These are phyloP conservation scores for Setipinna tenuifilis DNA, from an alignment of 2,797 vertebrate species.

Conservation along the genomic window DNA sequence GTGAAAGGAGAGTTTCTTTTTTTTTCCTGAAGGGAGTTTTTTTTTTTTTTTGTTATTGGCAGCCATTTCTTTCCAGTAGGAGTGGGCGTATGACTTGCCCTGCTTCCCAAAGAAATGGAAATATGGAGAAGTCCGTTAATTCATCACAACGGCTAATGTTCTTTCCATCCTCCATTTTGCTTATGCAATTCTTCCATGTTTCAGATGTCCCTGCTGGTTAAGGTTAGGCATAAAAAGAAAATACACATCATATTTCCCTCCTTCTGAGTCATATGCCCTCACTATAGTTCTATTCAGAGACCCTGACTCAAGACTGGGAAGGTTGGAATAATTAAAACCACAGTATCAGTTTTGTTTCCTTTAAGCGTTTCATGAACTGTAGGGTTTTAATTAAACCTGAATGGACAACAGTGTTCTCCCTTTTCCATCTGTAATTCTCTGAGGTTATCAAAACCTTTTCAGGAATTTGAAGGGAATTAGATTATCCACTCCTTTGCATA, in stretches of 20 bases:
- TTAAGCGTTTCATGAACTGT: background rate
- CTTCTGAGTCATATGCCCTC: slow-evolving; percentile 43
- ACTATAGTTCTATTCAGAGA: slow-evolving; percentile 33
- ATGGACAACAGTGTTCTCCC: slow-evolving; percentile 31
- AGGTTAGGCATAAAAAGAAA: slow-evolving; percentile 29
- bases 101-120: slow-evolving; percentile 56
- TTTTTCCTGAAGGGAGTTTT: background rate
- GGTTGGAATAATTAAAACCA: slow-evolving; percentile 7
- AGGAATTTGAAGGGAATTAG: slow-evolving; percentile 28
- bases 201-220: slow-evolving; percentile 31
- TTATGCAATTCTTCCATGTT: slow-evolving; percentile 57
- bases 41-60: slow-evolving; percentile 44
- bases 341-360: slow-evolving; percentile 26
- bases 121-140: slow-evolving; percentile 53
- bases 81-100: slow-evolving; percentile 39
- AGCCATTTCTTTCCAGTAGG: slow-evolving; percentile 55
- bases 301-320: slow-evolving; percentile 24
- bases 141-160: slow-evolving; percentile 39
- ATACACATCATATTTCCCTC: slow-evolving; percentile 23
- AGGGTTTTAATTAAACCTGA: slow-evolving; percentile 28
- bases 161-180: slow-evolving; percentile 49
- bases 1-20: slow-evolving; percentile 11
- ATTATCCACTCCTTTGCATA: slow-evolving; percentile 1
- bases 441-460: background rate
- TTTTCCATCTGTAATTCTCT: slow-evolving; percentile 12